Evolutionary conservation across 2,888 invertebrate genomes (phyloP), one percentile per base, ranked within the genome.

Genomic region (Epsilonema sp.): DNA sequence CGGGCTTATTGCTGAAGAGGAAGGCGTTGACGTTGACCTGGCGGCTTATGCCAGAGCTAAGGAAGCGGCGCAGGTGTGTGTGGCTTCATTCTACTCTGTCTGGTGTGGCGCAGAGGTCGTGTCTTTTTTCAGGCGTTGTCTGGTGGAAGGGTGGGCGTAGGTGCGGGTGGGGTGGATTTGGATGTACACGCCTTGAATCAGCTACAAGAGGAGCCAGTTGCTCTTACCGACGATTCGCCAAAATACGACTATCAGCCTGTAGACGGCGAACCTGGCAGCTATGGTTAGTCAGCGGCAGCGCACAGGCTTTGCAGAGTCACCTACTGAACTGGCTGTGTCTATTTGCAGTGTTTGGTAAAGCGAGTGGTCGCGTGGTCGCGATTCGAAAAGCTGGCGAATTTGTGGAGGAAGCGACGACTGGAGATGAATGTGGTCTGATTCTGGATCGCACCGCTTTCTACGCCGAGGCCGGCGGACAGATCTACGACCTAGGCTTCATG

Each of bases 381-480:
- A 69, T 97, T 21, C 54, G 62, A 2, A 52, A 53, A 26, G 57
- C 79, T 48, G 85, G 85, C 63, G 69, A 78, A 62, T 97, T 94
- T 71, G 85, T 90, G 0, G 73, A 82, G 52, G 73, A 77, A 65
- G 80, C 89, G 8, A 70, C 66, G 1, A 77, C 82, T 25, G 87
- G 87, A 0, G 79, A 85, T 60, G 83, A 86, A 66, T 87, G 87
- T 66, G 92, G 87, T 20, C 70, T 99, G 47, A 71, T 99, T 53
- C 71, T 97, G 50, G 85, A 97, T 65, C 75, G 74, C 59, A 97
- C 94, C 0, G 81, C 76, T 66, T 99, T 99, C 69, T 99, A 99
- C 69, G 92, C 97, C 1, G 97, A 99, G 69, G 87, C 92, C 70
- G 97, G 97, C 52, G 97, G 97, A 16, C 97, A 99, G 71, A 90